Evolutionary conservation across 2,797 vertebrate species (phyloP), one percentile per base, ranked within the genome.

Genomic region (Leucoraja ocellata): DNA sequence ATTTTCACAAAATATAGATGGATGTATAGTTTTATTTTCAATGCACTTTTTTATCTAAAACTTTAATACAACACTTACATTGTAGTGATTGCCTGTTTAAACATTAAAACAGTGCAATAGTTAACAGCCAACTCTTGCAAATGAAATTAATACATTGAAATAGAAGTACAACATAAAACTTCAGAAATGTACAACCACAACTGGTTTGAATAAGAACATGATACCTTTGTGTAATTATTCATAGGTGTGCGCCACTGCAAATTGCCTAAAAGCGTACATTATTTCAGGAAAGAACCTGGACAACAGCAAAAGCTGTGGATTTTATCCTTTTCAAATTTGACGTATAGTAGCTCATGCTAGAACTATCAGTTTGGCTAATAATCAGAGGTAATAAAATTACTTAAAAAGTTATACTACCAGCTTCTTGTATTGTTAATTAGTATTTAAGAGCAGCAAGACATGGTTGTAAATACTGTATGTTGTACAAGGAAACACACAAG

Each of bases 361-460:
- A 74, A 92, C 71, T 54, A 54, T 92, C 71, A 46, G 90, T 92
- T 92, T 92, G 71, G 90, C 71, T 54, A 92, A 76, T 92, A 74
- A 76, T 92, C 88, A 74, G 65, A 92, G 76, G 90, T 92, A 73
- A 92, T 92, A 92, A 92, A 76, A 92, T 73, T 92, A 92, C 90
- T 92, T 92, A 74, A 92, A 92, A 92, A 74, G 68, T 73, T 76
- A 71, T 54, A 76, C 90, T 92, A 76, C 90, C 71, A 92, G 90
- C 71, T 76, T 92, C 68, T 92, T 92, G 84, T 68, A 68, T 92
- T 76, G 90, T 74, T 92, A 92, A 92, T 92, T 92, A 92, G 90
- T 92, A 73, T 74, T 92, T 92, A 92, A 92, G 90, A 92, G 90
- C 90, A 92, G 90, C 90, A 92, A 92, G 90, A 92, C 90, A 92